phyloP scores from a whole-genome alignment of 2,888 invertebrate genomes.

The Steromphala cineraria region DNA sequence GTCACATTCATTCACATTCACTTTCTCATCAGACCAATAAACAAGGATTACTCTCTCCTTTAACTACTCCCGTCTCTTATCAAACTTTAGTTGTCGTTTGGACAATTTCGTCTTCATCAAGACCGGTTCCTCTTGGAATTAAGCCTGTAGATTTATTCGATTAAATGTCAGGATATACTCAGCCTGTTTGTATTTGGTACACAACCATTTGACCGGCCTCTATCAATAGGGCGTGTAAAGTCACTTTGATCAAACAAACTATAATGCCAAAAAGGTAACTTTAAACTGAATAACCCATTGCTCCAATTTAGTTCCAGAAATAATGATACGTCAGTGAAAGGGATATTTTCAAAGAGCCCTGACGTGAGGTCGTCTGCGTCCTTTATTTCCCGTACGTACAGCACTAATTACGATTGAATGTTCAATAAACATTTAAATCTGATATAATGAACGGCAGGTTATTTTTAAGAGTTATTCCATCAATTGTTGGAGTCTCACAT shows the following conservation, averaged over 20 bases:
- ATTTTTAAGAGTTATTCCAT: too few relatives aligned
- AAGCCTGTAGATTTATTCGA: slow-evolving; percentile 5
- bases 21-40: background rate
- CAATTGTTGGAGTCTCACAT: too few relatives aligned
- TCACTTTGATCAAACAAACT: background rate
- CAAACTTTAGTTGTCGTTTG: background rate
- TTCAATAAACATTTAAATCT: too few relatives aligned
- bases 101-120: background rate
- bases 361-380: too few relatives aligned
- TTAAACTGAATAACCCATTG: too few relatives aligned
- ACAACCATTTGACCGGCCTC: background rate
- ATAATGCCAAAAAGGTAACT: too few relatives aligned
- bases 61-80: background rate
- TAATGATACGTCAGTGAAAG: too few relatives aligned
- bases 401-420: too few relatives aligned
- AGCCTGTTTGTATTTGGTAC: background rate
- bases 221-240: background rate
- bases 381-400: too few relatives aligned
- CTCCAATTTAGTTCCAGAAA: too few relatives aligned
- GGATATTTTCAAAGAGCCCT: too few relatives aligned
- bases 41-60: background rate
- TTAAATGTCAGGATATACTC: background rate
- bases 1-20: background rate
- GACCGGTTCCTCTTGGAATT: background rate
- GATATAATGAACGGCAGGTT: too few relatives aligned